A percentile compares a stretch with the other conserved stretches of the same genome.
phyloP scores from a whole-genome alignment of 2,113 vertebrate species.

The rabbit (Oryctolagus cuniculus) region mOryCun1.1 NC_091441.1:27870001-27870500 shows the following conservation, averaged over 20 bases:
- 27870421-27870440: slow-evolving; percentile 89
- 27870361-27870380: slow-evolving; percentile 86
- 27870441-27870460: background rate
- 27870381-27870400: slow-evolving; percentile 85
- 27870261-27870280: slow-evolving; percentile 89
- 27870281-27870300: slow-evolving; percentile 88
- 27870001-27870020: background rate
- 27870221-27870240: slow-evolving; percentile 83
- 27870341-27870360: slow-evolving; percentile 75
- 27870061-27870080: background rate
- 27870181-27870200: background rate
- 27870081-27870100: background rate
- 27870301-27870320: slow-evolving; percentile 72
- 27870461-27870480: background rate
- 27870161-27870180: background rate
- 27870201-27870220: background rate
- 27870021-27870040: background rate
- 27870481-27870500: background rate
- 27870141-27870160: background rate
- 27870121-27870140: slow-evolving; percentile 14
- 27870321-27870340: slow-evolving; percentile 86
- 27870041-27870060: background rate
- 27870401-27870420: background rate
- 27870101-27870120: background rate
- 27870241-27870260: slow-evolving; percentile 75